A percentile compares a stretch with the other conserved stretches of the same genome.
Conservation (phyloP, 2,888 invertebrate genomes). For the Folsomia manolachei region DNA sequence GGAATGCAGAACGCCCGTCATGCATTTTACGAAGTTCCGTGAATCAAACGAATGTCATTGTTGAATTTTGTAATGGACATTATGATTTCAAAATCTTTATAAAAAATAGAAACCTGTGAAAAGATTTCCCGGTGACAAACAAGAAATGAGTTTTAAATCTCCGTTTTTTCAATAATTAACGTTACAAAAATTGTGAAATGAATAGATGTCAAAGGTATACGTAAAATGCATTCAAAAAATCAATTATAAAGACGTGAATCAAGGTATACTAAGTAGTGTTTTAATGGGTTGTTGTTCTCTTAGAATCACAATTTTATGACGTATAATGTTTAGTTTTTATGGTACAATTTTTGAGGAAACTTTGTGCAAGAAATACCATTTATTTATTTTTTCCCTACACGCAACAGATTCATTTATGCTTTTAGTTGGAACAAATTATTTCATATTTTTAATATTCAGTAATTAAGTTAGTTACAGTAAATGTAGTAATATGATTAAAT, state of each 20-base stretch:
- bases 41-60: too few species aligned
- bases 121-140: too few species aligned
- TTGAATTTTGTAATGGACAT: too few species aligned
- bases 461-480: not conserved
- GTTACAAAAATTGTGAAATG: not conserved
- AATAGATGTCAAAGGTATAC: conserved; percentile 2
- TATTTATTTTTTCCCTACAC: not conserved
- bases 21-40: too few species aligned
- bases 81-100: too few species aligned
- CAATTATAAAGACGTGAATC: not conserved
- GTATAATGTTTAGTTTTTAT: not conserved
- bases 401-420: not conserved
- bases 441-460: not conserved
- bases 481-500: too few species aligned
- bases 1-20: too few species aligned
- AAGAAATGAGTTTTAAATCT: too few species aligned
- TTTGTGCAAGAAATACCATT: not conserved
- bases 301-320: not conserved
- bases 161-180: too few species aligned
- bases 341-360: too few species aligned
- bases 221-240: conserved; percentile 2
- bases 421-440: not conserved
- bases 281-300: not conserved
- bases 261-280: not conserved
- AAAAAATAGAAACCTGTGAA: too few species aligned